A percentile compares a stretch with the other conserved stretches of the same genome.
These are phyloP conservation scores for Lynx canadensis DNA, from an alignment of 2,113 vertebrate species.

Conservation along the genomic window DNA sequence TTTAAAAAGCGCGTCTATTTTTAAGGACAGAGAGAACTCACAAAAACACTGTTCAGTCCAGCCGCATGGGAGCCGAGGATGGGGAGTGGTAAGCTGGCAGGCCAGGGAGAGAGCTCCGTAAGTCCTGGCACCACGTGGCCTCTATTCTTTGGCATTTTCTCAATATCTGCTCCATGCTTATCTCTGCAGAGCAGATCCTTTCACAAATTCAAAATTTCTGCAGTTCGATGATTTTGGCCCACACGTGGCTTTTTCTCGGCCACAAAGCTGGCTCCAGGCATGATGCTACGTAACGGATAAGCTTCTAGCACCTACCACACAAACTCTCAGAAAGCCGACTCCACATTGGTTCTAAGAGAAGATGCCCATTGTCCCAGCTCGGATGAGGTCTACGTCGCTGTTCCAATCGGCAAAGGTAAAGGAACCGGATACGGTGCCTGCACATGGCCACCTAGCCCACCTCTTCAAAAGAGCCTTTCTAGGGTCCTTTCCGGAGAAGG, in stretches of 20 bases:
- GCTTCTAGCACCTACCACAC: background rate
- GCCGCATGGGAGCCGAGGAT: background rate
- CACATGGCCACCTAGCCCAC: too few relatives aligned
- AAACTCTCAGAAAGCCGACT: background rate
- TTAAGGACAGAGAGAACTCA: background rate
- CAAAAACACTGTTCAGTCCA: background rate
- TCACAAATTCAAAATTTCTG: background rate
- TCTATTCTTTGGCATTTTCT: background rate
- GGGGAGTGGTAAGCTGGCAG: background rate
- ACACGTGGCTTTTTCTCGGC: background rate
- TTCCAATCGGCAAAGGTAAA: background rate
- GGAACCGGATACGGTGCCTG: background rate
- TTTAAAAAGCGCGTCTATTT: conserved; percentile 12
- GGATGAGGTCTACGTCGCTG: background rate
- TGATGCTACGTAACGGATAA: background rate
- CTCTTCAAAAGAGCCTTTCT: background rate
- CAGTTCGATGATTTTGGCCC: background rate
- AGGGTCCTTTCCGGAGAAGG: background rate
- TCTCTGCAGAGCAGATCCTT: conserved; percentile 43
- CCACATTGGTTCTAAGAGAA: background rate
- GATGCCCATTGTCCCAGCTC: background rate
- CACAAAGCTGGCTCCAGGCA: background rate
- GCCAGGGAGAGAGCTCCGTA: background rate
- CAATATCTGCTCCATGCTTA: conserved; percentile 22
- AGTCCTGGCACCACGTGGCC: background rate